phyloP scores from a whole-genome alignment of 2,113 vertebrate genomes.

The Ariopsis seemanni region DNA sequence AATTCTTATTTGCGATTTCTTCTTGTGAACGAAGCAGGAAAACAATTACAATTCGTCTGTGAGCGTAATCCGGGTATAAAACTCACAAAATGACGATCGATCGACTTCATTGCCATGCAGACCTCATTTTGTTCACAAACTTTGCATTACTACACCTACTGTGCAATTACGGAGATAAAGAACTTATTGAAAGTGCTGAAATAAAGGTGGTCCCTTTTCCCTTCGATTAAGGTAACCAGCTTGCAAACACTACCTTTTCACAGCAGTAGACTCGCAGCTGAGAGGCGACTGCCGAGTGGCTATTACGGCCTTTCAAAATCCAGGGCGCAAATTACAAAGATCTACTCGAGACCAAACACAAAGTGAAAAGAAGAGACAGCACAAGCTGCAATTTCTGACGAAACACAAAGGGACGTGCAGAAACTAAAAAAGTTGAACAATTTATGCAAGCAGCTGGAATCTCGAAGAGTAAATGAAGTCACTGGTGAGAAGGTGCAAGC shows the following conservation, averaged over 20 bases:
- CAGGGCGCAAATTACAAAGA: conserved; percentile 24
- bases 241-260: conserved; percentile 54
- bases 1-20: background rate
- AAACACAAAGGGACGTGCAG: conserved; percentile 36
- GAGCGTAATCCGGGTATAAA: background rate
- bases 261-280: conserved; percentile 41
- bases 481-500: conserved; percentile 2
- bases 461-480: background rate
- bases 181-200: conserved; percentile 57
- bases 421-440: conserved; percentile 26
- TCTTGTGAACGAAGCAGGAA: background rate
- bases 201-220: conserved; percentile 40
- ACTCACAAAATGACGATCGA: background rate
- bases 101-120: conserved; percentile 52
- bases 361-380: background rate
- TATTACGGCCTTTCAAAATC: conserved; percentile 46
- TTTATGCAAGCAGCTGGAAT: conserved; percentile 18
- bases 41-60: background rate
- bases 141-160: conserved; percentile 57
- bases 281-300: conserved; percentile 35
- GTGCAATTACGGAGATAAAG: conserved; percentile 62
- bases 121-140: conserved; percentile 54
- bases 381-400: conserved; percentile 39
- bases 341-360: conserved; percentile 16
- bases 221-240: conserved; percentile 55